Evolutionary conservation across 2,888 invertebrate genomes (phyloP), one percentile per base, ranked within the genome.

Genomic region (Hirtodrosophila trivittata): DNA sequence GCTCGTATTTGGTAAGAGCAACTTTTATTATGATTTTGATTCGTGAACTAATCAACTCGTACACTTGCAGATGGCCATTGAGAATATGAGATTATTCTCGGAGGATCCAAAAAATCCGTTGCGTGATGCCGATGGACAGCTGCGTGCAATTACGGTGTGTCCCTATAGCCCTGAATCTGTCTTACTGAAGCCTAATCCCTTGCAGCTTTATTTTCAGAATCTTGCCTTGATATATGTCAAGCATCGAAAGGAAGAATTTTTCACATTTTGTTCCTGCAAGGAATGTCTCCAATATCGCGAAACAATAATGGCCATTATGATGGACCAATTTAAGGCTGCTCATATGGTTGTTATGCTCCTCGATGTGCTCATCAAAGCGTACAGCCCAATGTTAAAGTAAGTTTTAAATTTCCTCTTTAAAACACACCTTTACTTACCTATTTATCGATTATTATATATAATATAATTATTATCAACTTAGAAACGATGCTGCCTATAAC

Each of bases 201-300:
- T 82, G 63, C 62, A 78, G 78, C 86, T 78, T 38, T 78, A 78
- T 83, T 75, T 84, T 18, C 67, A 89, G 89, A 88, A 89, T 76
- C 81, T 87, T 75, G 83, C 88, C 64, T 78, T 88, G 65, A 88
- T 89, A 57, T 81, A 81, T 70, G 87, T 89, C 5, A 90, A 89
- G 39, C 90, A 90, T 64, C 80, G 75, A 28, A 83, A 82, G 55
- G 86, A 89, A 41, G 89, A 90, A 62, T 91, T 91, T 66, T 89
- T 88, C 46, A 88, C 90, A 63, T 88, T 89, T 80, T 91, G 90
- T 72, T 86, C 88, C 66, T 91, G 90, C 68, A 86, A 87, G 67
- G 83, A 87, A 66, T 91, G 90, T 75, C 77, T 90, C 69, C 87
- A 89, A 73, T 90, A 90, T 77, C 89, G 90, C 32, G 90, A 90